Percentiles rank a stretch among this genome's conserved stretches.
Evolutionary conservation across 1,140 invertebrate genomes (phyloP).

Genomic region (Lethrus apterus): DNA sequence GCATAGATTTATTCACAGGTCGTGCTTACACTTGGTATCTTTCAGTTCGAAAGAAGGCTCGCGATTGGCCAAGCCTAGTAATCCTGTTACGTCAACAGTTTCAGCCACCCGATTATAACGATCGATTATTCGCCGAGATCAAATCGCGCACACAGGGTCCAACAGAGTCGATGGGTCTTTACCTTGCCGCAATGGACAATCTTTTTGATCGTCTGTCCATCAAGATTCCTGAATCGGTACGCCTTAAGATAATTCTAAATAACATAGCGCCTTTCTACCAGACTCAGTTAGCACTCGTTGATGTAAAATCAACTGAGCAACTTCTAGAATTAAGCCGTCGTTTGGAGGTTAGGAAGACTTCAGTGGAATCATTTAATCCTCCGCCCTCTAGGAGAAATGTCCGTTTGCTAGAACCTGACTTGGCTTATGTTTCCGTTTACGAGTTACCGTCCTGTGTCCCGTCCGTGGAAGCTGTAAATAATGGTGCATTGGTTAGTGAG

Average conservation of each 20-base stretch:
- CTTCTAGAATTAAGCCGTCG: constrained; percentile 8
- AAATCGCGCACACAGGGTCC: constrained; percentile 30
- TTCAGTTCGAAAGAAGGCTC: constrained; percentile 17
- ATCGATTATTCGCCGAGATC: constrained; percentile 30
- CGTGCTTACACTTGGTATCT: constrained; percentile 31
- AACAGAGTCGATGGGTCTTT: constrained; percentile 30
- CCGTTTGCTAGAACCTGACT: constrained; percentile 16
- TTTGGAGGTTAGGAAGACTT: constrained; percentile 5
- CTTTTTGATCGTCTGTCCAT: constrained; percentile 26
- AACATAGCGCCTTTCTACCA: constrained; percentile 16
- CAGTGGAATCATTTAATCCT: constrained; percentile 4
- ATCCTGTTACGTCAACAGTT: constrained; percentile 26
- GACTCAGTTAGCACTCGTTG: constrained; percentile 13
- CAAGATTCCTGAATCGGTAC: constrained; percentile 10
- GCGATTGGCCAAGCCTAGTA: constrained; percentile 24
- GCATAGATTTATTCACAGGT: too few relatives aligned
- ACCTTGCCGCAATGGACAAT: constrained; percentile 29
- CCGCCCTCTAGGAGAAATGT: too few relatives aligned
- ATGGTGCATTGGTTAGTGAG: too few relatives aligned
- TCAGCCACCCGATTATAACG: constrained; percentile 25
- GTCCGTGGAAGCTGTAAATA: too few relatives aligned
- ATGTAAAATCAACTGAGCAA: constrained; percentile 13
- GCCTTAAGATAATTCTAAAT: neutral
- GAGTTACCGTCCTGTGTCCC: too few relatives aligned
- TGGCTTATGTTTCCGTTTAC: constrained; percentile 12